A percentile compares a stretch with the other conserved stretches of the same genome.
Evolutionary conservation across 2,888 invertebrate genomes (phyloP).

Genomic region (Agrochola litura): DNA sequence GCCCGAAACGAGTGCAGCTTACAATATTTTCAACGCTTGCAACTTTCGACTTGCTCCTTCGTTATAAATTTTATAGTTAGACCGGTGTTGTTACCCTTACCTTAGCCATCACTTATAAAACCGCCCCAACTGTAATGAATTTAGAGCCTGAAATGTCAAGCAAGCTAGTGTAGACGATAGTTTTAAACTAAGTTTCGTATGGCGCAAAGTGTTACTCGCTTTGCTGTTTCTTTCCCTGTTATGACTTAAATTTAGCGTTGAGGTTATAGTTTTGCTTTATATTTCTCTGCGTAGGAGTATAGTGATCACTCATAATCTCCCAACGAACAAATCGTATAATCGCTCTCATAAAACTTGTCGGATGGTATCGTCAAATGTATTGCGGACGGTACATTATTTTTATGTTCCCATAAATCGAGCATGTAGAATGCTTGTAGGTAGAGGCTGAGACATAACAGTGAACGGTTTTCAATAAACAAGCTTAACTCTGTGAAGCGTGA

Average conservation of each 20-base stretch:
- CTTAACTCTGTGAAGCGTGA: constrained; percentile 78
- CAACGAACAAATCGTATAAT: constrained; percentile 27
- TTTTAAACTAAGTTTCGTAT: constrained; percentile 70
- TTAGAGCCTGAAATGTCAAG: constrained; percentile 74
- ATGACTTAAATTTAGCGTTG: constrained; percentile 35
- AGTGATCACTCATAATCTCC: constrained; percentile 43
- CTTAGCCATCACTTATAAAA: constrained; percentile 69
- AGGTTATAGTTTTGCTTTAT: constrained; percentile 14
- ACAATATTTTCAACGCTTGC: constrained; percentile 89
- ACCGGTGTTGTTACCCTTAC: constrained; percentile 67
- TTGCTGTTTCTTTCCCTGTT: constrained; percentile 54
- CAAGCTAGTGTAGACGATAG: constrained; percentile 68
- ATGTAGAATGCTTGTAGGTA: constrained; percentile 63
- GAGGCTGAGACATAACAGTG: constrained; percentile 70
- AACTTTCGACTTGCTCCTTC: constrained; percentile 85
- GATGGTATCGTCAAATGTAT: constrained; percentile 57
- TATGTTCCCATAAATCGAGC: constrained; percentile 71
- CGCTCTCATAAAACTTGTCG: constrained; percentile 51
- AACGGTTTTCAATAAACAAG: constrained; percentile 82
- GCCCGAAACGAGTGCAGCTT: constrained; percentile 88
- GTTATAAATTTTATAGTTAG: constrained; percentile 88
- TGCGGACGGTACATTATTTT: constrained; percentile 66
- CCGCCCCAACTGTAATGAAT: constrained; percentile 73
- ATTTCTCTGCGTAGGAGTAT: neutral
- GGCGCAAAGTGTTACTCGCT: constrained; percentile 45